Base-by-base conservation (phyloP, 1,140 invertebrate genomes). In the Wiebesia pumilae region DNA sequence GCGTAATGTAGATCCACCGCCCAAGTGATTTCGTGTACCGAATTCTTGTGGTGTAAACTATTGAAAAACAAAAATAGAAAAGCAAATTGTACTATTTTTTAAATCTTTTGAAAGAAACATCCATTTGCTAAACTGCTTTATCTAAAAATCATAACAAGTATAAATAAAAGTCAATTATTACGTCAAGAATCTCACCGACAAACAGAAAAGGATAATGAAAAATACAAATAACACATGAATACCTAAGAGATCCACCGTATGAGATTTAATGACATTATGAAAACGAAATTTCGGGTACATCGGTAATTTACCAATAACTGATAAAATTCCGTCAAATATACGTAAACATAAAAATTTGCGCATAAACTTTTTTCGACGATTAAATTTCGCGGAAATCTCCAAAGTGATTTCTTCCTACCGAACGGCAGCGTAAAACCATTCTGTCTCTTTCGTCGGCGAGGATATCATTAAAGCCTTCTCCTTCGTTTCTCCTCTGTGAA, bases 381-480 rank as follows among this genome's bases (percentile, higher is more conserved):
- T 77, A 77, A 77, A 30, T 62, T 33, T 58, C 80, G 9, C 65
- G 67, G 43, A 75, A 83, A 83, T 58, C 30, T 38, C 33, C 51
- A 73, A 83, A 83, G 47, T 83, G 69, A 83, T 83, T 75, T 83
- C 69, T 75, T 75, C 51, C 69, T 83, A n/a, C n/a, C 7, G n/a
- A 69, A 40, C 3, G 67, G 33, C 40, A 19, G 58, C 1, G 43
- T 7, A 30, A 38, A 71, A 27, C 30, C 24, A 7, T 33, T 40
- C 21, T 65, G 19, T 81, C 40, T 43, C 35, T 82, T 19, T 67
- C 35, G 21, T 35, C 40, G 33, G 2, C 30, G n/a, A 27, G 69
- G 47, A 75, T 83, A 83, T 83, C 81, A 83, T 83, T 75, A 54
- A 58, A 75, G 40, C 69, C 33, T 75, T 83, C 69, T n/a, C 7